phyloP scores from a whole-genome alignment of 2,113 vertebrate species.

The Vombatus ursinus region DNA sequence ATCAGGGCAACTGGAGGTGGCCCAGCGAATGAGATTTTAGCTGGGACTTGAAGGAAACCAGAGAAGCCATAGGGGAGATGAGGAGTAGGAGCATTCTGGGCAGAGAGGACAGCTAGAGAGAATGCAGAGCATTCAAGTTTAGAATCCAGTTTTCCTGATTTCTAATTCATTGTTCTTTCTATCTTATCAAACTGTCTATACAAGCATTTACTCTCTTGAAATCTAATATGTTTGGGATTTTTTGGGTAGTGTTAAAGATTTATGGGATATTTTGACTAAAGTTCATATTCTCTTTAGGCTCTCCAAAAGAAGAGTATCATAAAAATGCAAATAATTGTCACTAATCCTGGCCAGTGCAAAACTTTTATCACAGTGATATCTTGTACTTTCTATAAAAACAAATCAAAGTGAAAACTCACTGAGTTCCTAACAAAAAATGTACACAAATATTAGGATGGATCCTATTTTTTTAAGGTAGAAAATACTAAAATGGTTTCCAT shows the following conservation, averaged over 20 bases:
- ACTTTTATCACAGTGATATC: not conserved
- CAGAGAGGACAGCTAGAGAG: not conserved
- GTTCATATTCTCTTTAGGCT: conserved; percentile 17
- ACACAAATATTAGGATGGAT: not conserved
- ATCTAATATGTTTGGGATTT: not conserved
- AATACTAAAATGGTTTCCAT: not conserved
- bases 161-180: not conserved
- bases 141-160: not conserved
- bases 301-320: not conserved
- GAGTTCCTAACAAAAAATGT: not conserved
- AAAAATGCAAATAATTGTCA: not conserved
- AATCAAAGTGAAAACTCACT: not conserved
- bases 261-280: not conserved
- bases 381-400: not conserved
- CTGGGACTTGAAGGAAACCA: not conserved
- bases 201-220: not conserved
- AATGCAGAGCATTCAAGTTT: not conserved
- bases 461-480: not conserved
- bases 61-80: not conserved
- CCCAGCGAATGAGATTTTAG: not conserved
- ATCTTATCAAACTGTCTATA: not conserved
- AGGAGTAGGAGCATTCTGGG: not conserved
- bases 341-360: not conserved
- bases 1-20: too few relatives aligned
- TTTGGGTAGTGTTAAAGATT: not conserved